Evolutionary conservation across 92 coral and sea anemone genomes (phyloP).

Genomic region (Paramuricea clavata): DNA sequence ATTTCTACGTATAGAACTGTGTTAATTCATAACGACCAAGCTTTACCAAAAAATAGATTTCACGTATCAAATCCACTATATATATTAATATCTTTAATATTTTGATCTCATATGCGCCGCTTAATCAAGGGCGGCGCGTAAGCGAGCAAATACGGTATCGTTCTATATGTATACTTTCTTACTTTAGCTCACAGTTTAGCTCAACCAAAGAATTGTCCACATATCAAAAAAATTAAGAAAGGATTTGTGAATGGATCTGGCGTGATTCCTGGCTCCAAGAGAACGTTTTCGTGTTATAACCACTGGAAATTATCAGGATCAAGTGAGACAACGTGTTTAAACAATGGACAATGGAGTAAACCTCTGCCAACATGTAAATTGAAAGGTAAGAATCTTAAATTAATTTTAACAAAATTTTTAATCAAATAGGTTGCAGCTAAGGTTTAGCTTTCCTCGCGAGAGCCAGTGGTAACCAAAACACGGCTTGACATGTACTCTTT

Average conservation of each 20-base stretch:
- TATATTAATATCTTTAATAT: too few relatives aligned
- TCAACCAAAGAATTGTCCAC: neutral
- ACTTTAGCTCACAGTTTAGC: neutral
- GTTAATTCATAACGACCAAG: too few relatives aligned
- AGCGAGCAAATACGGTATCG: too few relatives aligned
- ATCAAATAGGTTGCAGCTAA: too few relatives aligned
- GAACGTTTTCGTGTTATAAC: neutral
- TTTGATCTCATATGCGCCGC: too few relatives aligned
- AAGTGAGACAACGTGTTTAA: slow-evolving; percentile 65
- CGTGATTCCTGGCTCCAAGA: neutral
- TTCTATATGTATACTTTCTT: neutral
- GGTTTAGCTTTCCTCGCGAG: too few relatives aligned
- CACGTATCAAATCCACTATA: too few relatives aligned
- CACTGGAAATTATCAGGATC: neutral
- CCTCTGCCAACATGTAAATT: slow-evolving; percentile 79
- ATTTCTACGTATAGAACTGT: too few relatives aligned
- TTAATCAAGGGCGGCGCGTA: too few relatives aligned
- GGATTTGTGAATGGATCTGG: neutral
- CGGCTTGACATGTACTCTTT: too few relatives aligned
- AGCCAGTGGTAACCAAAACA: too few relatives aligned
- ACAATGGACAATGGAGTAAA: slow-evolving; percentile 80
- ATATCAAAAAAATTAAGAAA: neutral
- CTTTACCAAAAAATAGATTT: too few relatives aligned
- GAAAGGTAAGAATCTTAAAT: slow-evolving; percentile 17
- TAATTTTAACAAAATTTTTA: neutral